Conservation (phyloP, 2,888 invertebrate species). For the Esperia sulphurella region DNA sequence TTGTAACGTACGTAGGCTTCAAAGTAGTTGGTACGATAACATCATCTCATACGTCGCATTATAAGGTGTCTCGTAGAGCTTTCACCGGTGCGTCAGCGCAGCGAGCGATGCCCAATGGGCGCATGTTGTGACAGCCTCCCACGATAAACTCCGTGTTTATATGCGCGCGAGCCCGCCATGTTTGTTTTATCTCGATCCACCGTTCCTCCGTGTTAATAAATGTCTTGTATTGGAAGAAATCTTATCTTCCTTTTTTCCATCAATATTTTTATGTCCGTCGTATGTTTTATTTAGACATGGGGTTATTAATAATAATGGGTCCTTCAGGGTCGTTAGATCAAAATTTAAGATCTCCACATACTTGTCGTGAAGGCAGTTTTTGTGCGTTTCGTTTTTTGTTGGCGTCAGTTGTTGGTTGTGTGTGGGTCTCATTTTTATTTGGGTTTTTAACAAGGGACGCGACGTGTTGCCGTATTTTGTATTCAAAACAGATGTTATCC, state of each 20-base stretch:
- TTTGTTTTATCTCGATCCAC: constrained; percentile 77
- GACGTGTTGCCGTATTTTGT: constrained; percentile 64
- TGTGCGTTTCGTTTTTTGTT: constrained; percentile 53
- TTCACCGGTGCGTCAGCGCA: constrained; percentile 62
- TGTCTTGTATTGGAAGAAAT: constrained; percentile 64
- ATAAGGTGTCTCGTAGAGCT: constrained; percentile 62
- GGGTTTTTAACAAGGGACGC: constrained; percentile 57
- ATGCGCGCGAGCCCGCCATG: constrained; percentile 74
- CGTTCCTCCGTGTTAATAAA: constrained; percentile 73
- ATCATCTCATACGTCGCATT: constrained; percentile 57
- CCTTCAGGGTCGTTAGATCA: constrained; percentile 69
- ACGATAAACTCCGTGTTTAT: constrained; percentile 74
- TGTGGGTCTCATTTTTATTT: constrained; percentile 65
- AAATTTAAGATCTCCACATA: constrained; percentile 63
- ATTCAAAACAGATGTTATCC: constrained; percentile 76
- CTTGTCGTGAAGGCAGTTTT: constrained; percentile 65
- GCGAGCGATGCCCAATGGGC: constrained; percentile 50
- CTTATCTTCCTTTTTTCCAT: constrained; percentile 51
- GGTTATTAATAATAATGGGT: constrained; percentile 76
- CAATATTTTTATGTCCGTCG: constrained; percentile 57
- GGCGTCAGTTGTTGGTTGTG: constrained; percentile 39
- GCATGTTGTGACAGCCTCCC: constrained; percentile 78
- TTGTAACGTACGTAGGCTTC: constrained; percentile 62
- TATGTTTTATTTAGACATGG: constrained; percentile 74
- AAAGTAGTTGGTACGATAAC: constrained; percentile 51